These are phyloP conservation scores for Akabosia matsudoensis DNA, from an alignment of 1,140 invertebrate species.

Conservation along the genomic window DNA sequence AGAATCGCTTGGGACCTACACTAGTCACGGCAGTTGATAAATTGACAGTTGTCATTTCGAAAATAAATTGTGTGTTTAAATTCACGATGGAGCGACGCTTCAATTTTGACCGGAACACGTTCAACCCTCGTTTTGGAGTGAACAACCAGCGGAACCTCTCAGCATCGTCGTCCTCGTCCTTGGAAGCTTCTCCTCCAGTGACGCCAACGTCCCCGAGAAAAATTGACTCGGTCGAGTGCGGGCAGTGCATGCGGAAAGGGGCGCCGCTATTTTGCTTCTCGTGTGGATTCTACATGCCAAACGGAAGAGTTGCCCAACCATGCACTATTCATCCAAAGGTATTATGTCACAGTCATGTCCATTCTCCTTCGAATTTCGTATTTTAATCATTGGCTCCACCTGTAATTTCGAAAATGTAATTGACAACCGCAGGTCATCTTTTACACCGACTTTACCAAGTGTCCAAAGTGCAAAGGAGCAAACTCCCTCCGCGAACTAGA, in stretches of 20 bases:
- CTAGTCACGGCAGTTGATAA: too few species aligned
- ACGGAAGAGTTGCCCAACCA: background rate
- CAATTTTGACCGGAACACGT: too few species aligned
- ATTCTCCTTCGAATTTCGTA: too few species aligned
- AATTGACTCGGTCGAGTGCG: background rate
- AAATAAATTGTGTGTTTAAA: too few species aligned
- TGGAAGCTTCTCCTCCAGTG: background rate
- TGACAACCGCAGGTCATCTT: background rate
- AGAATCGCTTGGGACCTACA: too few species aligned
- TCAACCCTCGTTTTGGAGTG: too few species aligned
- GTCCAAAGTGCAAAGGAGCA: background rate
- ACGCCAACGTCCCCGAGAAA: background rate
- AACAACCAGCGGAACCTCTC: background rate
- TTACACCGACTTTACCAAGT: background rate
- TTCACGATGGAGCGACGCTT: too few species aligned
- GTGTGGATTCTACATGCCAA: background rate
- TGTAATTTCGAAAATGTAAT: background rate
- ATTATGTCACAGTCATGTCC: too few species aligned
- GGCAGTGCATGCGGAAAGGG: background rate
- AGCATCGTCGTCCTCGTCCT: background rate
- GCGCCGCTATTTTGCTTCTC: background rate
- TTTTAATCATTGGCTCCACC: too few species aligned
- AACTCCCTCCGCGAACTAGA: background rate
- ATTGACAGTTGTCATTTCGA: too few species aligned
- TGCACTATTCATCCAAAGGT: background rate